Conservation (phyloP, 2,888 invertebrate genomes). For the Sisyra nigra region DNA sequence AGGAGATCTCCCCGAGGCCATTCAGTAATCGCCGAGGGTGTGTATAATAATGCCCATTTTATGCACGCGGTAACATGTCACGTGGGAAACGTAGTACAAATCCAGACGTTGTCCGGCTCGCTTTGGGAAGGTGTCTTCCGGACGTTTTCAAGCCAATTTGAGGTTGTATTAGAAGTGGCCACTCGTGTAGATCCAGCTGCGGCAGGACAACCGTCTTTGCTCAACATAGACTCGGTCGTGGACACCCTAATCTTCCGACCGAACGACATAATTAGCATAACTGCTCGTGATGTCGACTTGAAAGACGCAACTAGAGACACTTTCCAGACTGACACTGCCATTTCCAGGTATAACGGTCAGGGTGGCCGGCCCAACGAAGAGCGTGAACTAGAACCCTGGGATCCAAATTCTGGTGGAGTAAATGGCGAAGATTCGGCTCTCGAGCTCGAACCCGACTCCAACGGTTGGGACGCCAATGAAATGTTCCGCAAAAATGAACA, state of each 20-base stretch:
- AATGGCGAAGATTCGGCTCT: conserved; percentile 43
- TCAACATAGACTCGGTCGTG: conserved; percentile 51
- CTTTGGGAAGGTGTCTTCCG: conserved; percentile 81
- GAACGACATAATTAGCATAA: conserved; percentile 69
- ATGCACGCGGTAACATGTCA: conserved; percentile 79
- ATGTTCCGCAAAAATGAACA: conserved; percentile 92
- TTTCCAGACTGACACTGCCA: conserved; percentile 79
- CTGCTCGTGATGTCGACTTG: conserved; percentile 70
- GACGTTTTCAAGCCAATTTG: conserved; percentile 79
- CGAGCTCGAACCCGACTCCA: conserved; percentile 59
- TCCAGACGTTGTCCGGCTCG: conserved; percentile 68
- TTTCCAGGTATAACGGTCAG: conserved; percentile 68
- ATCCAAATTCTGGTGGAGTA: conserved; percentile 38
- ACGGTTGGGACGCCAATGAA: conserved; percentile 93
- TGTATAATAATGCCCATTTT: conserved; percentile 78
- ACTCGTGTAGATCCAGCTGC: conserved; percentile 46
- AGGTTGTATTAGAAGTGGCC: conserved; percentile 73
- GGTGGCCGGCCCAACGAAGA: conserved; percentile 35
- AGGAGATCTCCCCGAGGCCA: conserved; percentile 52
- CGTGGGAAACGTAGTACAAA: conserved; percentile 68
- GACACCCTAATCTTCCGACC: conserved; percentile 73
- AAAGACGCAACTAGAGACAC: conserved; percentile 79
- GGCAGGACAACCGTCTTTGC: conserved; percentile 21
- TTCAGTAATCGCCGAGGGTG: conserved; percentile 59
- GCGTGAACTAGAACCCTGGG: conserved; percentile 85